Percentiles rank a stretch among this genome's conserved stretches.
Evolutionary conservation across 2,797 vertebrate genomes (phyloP).

Genomic region (Gambelia wislizenii): DNA sequence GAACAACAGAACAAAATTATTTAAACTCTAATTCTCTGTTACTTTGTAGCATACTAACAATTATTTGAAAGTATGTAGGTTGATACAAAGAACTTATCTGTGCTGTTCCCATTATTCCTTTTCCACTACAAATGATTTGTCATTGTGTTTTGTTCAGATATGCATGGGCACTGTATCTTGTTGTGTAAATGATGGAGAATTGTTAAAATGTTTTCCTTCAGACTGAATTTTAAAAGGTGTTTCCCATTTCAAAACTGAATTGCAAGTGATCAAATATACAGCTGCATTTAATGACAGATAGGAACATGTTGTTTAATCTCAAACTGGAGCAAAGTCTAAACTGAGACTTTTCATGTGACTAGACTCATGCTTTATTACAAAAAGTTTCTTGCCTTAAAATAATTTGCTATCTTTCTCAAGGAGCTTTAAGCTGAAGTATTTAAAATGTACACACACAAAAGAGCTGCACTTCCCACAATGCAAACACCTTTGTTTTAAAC

Average conservation of each 20-base stretch:
- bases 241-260: neutral
- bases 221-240: neutral
- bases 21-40: neutral
- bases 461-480: neutral
- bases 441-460: neutral
- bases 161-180: neutral
- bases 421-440: neutral
- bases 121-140: neutral
- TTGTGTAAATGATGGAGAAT: neutral
- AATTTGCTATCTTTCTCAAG: neutral
- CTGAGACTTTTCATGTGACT: neutral
- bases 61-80: neutral
- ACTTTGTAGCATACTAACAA: slow-evolving; percentile 10
- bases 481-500: neutral
- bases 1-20: neutral
- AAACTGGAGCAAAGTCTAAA: neutral
- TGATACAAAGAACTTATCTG: neutral
- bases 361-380: neutral
- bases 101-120: neutral
- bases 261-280: neutral
- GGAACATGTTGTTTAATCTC: neutral
- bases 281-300: neutral
- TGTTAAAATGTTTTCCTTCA: neutral
- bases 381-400: neutral
- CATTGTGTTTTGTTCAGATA: neutral